Conservation (phyloP, 1,140 invertebrate species). For the Pteromalus puparum region DNA sequence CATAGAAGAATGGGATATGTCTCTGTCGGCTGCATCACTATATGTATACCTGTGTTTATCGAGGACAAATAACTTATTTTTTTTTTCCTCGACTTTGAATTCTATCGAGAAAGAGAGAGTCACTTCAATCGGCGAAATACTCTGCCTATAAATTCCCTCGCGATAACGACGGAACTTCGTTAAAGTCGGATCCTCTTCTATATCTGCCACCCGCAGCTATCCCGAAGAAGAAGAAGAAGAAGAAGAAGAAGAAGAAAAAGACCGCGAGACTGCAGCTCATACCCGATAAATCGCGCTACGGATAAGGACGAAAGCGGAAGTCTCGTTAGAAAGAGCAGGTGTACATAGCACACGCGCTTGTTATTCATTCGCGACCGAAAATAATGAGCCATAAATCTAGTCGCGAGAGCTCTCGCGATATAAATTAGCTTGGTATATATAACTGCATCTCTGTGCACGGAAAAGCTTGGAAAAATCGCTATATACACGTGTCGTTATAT, state of each 20-base stretch:
- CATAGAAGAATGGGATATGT: too few relatives aligned
- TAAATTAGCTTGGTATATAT: not conserved
- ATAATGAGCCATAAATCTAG: conserved; percentile 40
- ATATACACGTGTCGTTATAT: not conserved
- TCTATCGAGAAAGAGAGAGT: too few relatives aligned
- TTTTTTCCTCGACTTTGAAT: too few relatives aligned
- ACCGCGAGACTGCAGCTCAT: not conserved
- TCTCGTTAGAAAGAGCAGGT: conserved; percentile 40
- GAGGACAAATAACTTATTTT: not conserved
- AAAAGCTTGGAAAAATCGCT: conserved; percentile 6
- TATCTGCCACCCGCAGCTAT: not conserved
- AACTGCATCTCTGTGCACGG: not conserved
- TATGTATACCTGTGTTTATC: not conserved
- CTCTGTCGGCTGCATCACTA: not conserved
- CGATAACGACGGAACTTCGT: too few relatives aligned
- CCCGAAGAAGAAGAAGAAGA: not conserved
- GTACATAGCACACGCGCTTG: not conserved
- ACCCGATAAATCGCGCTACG: conserved; percentile 33
- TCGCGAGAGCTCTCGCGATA: not conserved
- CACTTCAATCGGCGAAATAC: too few relatives aligned
- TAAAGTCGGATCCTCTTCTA: too few relatives aligned
- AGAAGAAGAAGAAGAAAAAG: not conserved
- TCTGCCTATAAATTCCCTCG: too few relatives aligned
- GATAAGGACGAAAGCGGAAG: conserved; percentile 38
- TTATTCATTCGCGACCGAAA: conserved; percentile 46